Evolutionary conservation across 2,113 vertebrate species (phyloP).

Genomic region (Epinephelus lanceolatus): DNA sequence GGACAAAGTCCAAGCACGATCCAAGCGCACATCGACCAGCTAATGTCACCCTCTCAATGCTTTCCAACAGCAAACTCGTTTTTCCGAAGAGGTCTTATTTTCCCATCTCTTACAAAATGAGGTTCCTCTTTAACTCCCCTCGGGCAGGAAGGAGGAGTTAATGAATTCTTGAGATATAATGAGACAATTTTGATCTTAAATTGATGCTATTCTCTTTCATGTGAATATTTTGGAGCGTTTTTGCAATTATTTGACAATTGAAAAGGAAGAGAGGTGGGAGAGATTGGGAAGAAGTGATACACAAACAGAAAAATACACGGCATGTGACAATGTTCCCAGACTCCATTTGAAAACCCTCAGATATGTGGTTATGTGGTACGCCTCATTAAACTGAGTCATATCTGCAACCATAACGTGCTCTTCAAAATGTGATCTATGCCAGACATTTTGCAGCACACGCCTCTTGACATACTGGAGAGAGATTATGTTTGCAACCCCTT

Average conservation of each 20-base stretch:
- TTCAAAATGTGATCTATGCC: conserved; percentile 3
- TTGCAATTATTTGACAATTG: neutral
- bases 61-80: conserved; percentile 28
- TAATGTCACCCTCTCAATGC: conserved; percentile 13
- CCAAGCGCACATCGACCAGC: conserved; percentile 12
- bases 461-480: neutral
- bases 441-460: neutral
- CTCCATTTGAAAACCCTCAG: neutral
- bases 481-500: neutral
- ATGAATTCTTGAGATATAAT: conserved; percentile 18
- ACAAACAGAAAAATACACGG: neutral
- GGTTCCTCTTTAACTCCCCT: conserved; percentile 25
- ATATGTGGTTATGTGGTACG: neutral
- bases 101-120: conserved; percentile 40
- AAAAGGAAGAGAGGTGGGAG: neutral
- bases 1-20: conserved; percentile 8
- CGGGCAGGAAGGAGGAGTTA: neutral
- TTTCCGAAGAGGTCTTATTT: conserved; percentile 10
- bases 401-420: neutral
- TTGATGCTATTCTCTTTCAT: conserved; percentile 15
- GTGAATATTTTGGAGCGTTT: neutral
- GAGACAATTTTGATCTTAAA: conserved; percentile 24
- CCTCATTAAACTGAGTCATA: conserved; percentile 11
- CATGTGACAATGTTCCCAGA: neutral
- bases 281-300: neutral